These are phyloP conservation scores for Struthio camelus DNA, from an alignment of 2,113 vertebrate genomes.

Conservation along the genomic window DNA sequence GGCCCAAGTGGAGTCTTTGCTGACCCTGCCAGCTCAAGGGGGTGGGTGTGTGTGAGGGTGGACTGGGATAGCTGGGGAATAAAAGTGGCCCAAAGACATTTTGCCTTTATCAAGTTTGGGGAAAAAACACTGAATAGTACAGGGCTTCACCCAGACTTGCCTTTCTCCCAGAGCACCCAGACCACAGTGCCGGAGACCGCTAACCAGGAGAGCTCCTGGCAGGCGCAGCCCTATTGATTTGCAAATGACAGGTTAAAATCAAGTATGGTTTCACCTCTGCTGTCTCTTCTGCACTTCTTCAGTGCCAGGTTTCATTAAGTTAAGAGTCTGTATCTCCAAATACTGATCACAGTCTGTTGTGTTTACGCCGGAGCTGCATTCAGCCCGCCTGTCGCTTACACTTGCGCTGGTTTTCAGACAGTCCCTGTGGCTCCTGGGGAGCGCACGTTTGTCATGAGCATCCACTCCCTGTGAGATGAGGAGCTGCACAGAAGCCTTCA, in stretches of 20 bases:
- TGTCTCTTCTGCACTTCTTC: background rate
- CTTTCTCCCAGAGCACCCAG: background rate
- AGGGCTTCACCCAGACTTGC: background rate
- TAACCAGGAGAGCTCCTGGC: too few relatives aligned
- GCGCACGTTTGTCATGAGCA: background rate
- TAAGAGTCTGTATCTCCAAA: background rate
- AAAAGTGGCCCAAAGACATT: background rate
- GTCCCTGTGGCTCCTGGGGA: background rate
- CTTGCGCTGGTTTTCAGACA: background rate
- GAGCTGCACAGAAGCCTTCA: background rate
- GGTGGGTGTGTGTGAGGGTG: background rate
- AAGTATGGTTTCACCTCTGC: background rate
- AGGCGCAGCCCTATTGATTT: background rate
- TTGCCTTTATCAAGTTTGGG: too few relatives aligned
- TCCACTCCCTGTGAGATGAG: background rate
- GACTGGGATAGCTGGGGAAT: background rate
- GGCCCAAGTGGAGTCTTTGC: too few relatives aligned
- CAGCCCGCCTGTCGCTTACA: background rate
- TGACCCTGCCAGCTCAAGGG: background rate
- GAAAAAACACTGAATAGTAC: too few relatives aligned
- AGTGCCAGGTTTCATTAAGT: background rate
- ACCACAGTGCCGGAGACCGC: too few relatives aligned
- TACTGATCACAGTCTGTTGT: background rate
- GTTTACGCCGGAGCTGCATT: background rate
- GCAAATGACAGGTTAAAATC: background rate